Conservation (phyloP, 2,113 vertebrate genomes). For the Oceanodroma tethys region DNA sequence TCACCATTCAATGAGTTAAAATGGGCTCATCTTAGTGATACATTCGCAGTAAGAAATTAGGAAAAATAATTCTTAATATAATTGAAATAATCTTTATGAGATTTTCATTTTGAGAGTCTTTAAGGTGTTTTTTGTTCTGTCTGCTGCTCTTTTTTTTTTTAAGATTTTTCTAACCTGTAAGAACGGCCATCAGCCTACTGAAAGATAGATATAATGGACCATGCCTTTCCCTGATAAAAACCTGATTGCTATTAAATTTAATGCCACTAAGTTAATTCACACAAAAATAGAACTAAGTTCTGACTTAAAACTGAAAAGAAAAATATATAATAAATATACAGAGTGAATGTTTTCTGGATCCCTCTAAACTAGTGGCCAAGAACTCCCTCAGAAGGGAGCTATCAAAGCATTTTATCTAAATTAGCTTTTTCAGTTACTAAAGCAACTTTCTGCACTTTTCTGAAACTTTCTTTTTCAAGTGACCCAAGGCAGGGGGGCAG, state of each 20-base stretch:
- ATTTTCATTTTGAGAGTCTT: neutral
- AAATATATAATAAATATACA: neutral
- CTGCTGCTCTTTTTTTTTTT: too few species aligned
- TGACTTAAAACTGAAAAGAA: neutral
- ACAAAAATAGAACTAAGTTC: neutral
- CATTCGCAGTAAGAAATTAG: neutral
- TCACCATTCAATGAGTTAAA: neutral
- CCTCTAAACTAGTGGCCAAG: neutral
- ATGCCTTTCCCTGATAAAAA: neutral
- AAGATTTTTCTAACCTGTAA: neutral
- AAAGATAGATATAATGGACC: neutral
- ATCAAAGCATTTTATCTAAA: neutral
- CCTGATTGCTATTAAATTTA: neutral
- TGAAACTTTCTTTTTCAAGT: neutral
- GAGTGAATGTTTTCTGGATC: neutral
- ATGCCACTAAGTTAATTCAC: neutral
- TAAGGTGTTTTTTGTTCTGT: too few species aligned
- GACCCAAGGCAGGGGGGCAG: neutral
- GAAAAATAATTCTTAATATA: neutral
- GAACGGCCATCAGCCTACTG: neutral
- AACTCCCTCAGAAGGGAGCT: neutral
- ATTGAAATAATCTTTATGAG: neutral
- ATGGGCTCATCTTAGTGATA: neutral
- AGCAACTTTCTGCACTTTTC: neutral
- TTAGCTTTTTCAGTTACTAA: neutral